Evolutionary conservation across 2,797 vertebrate genomes (phyloP), one percentile per base, ranked within the genome.

Genomic region (Lophotriccus pileatus): DNA sequence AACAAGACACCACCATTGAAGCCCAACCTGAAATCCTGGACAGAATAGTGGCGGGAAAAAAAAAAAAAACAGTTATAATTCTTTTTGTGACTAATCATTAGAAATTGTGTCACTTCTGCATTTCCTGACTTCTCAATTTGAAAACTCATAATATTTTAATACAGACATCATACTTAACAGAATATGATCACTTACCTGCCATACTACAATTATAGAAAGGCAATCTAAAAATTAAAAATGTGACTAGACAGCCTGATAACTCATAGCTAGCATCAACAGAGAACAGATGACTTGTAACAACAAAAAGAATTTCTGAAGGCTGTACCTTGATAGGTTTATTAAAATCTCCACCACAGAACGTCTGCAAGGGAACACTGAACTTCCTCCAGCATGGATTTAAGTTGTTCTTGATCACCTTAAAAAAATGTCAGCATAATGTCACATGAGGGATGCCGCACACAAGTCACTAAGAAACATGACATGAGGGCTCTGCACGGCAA

Each of bases 351-450:
- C 96, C 95, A 97, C 99, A 99, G 96, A 99, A 99, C 0, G 98
- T 99, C 96, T 99, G 98, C 68, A 99, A 96, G 73, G 98, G 97
- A 91, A 99, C 97, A 8, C 92, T 95, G 93, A 99, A 99, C 90
- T 98, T 98, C 90, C 97, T 99, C 99, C 99, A 99, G 46, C 92
- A 97, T 4, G 99, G 98, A 96, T 97, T 99, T 94, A 99, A 98
- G 90, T 99, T 99, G 97, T 99, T 99, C 97, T 99, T 99, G 96
- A 99, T 98, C 84, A 99, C 99, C 99, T 99, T 77, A 12, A 88
- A 81, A 67, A 76, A 77, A 68, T 22, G 5, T 76, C 13, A 95
- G 58, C 41, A 50, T 28, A 52, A 68, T 1, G 4, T 82, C 43
- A 86, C 0, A 1, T 14, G 37, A 76, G 25, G 20, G 44, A 47